These are phyloP conservation scores for Rotaria sp. DNA, from an alignment of 2,888 invertebrate genomes.

Conservation along the genomic window DNA sequence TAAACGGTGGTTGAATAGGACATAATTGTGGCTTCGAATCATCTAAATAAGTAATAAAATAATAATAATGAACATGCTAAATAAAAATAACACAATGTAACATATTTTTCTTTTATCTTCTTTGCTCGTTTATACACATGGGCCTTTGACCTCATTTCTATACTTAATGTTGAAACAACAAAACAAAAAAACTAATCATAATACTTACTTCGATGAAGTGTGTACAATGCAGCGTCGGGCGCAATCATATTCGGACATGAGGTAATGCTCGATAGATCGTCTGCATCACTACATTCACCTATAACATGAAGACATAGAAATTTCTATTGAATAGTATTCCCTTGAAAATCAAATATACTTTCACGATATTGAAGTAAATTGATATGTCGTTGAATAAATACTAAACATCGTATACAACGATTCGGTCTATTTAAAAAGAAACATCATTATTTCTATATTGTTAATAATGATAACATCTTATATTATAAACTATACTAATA, in stretches of 20 bases:
- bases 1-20: neutral
- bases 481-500: too few relatives aligned
- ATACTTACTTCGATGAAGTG: constrained; percentile 26
- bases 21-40: neutral
- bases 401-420: constrained; percentile 26
- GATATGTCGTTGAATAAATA: constrained; percentile 17
- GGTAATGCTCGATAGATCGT: neutral
- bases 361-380: constrained; percentile 29
- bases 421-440: neutral
- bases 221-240: neutral
- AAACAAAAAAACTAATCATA: too few relatives aligned
- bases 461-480: too few relatives aligned
- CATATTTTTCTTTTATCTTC: neutral
- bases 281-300: constrained; percentile 15
- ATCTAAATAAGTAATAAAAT: neutral
- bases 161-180: neutral
- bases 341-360: neutral
- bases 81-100: neutral
- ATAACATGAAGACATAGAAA: neutral
- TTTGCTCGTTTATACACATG: neutral
- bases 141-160: neutral
- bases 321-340: neutral
- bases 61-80: neutral
- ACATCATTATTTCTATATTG: neutral
- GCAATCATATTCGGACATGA: constrained; percentile 9